Percentiles rank a stretch among this genome's conserved stretches.
These are phyloP conservation scores for Pseudococcus viburni DNA, from an alignment of 2,888 invertebrate genomes.

Conservation along the genomic window DNA sequence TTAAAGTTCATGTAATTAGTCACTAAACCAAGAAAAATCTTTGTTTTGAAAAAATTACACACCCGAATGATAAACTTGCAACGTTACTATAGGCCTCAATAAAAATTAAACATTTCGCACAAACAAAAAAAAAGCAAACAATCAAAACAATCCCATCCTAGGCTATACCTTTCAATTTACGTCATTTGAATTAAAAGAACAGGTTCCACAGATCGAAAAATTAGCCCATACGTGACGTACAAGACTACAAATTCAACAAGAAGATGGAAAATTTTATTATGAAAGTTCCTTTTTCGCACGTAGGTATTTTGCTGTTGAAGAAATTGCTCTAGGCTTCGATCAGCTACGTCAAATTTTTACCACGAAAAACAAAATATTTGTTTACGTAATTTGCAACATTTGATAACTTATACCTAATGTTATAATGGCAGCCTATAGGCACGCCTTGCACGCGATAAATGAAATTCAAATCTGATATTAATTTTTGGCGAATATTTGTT, in stretches of 20 bases:
- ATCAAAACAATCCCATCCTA: neutral
- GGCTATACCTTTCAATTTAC: constrained; percentile 1
- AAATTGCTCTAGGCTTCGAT: constrained; percentile 16
- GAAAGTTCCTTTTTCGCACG: neutral
- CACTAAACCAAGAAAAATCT: neutral
- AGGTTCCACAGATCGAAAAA: neutral
- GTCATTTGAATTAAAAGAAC: neutral
- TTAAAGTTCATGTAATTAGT: no score
- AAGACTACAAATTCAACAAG: neutral
- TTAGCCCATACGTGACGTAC: neutral
- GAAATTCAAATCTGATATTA: no score
- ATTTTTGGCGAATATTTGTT: no score
- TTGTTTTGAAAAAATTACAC: neutral
- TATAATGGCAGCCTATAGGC: neutral
- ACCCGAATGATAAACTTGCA: neutral
- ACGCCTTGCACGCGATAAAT: no score
- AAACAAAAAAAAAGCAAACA: neutral
- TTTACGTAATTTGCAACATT: neutral
- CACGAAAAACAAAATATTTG: constrained; percentile 12
- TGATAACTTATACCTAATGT: neutral
- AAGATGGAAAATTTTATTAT: constrained; percentile 28
- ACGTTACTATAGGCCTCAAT: neutral
- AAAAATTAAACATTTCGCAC: neutral
- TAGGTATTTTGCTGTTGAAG: neutral
- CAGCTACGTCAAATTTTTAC: neutral